These are phyloP conservation scores for Agonopterix arenella DNA, from an alignment of 2,888 invertebrate genomes.

Conservation along the genomic window DNA sequence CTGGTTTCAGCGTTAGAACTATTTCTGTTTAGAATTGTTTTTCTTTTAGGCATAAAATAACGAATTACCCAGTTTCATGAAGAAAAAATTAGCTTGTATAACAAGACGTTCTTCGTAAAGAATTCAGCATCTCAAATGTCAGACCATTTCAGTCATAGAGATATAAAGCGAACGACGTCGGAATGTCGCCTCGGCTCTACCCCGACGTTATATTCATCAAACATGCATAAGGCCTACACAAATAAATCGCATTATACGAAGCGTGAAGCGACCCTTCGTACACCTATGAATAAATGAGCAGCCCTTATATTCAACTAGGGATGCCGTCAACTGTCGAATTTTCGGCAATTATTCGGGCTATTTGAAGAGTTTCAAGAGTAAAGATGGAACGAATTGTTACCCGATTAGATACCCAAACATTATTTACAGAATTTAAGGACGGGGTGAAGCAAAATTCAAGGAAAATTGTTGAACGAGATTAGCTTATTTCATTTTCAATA, in stretches of 20 bases:
- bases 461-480: no score
- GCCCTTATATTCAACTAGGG: not conserved
- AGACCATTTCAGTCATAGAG: not conserved
- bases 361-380: no score
- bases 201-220: constrained; percentile 34
- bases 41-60: no score
- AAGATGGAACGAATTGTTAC: no score
- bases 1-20: no score
- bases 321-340: no score
- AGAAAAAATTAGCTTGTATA: not conserved
- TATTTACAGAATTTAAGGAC: no score
- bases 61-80: not conserved
- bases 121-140: constrained; percentile 2
- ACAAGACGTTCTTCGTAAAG: not conserved
- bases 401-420: no score
- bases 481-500: no score
- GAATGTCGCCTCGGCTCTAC: constrained; percentile 10
- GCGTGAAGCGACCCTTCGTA: constrained; percentile 28
- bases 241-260: constrained; percentile 53
- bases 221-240: constrained; percentile 44
- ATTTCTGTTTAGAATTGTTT: no score
- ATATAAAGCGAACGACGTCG: constrained; percentile 4
- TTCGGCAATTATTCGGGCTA: no score
- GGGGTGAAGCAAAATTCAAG: no score
- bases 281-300: constrained; percentile 42